phyloP scores from a whole-genome alignment of 2,113 vertebrate species.

The Tringa solitaria region DNA sequence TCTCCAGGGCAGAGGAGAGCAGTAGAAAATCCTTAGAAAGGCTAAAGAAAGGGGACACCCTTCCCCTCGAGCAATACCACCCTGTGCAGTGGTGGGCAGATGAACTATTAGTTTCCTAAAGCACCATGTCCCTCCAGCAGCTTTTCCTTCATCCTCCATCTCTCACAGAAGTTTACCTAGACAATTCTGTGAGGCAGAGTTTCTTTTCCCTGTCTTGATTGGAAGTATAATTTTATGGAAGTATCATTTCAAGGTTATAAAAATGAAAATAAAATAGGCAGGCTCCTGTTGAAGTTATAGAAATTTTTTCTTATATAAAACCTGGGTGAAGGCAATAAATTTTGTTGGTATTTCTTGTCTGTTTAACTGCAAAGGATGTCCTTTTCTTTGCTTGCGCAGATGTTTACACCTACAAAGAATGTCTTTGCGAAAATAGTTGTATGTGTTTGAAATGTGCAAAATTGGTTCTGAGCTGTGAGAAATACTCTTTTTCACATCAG shows the following conservation, averaged over 20 bases:
- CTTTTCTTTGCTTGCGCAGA: neutral
- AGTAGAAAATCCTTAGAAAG: neutral
- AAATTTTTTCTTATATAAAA: neutral
- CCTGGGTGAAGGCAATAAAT: neutral
- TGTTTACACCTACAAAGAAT: neutral
- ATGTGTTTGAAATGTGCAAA: neutral
- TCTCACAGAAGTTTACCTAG: neutral
- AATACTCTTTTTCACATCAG: neutral
- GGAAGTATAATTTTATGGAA: slow-evolving; percentile 9
- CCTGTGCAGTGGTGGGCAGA: neutral
- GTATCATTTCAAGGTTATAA: slow-evolving; percentile 7
- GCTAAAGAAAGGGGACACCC: neutral
- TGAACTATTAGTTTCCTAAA: neutral
- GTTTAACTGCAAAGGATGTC: neutral
- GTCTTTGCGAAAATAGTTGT: neutral
- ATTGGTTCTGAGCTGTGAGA: neutral
- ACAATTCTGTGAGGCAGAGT: neutral
- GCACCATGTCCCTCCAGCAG: neutral
- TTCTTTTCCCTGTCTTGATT: neutral
- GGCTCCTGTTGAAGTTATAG: neutral
- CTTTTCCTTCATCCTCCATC: neutral
- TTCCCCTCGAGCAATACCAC: fast-evolving
- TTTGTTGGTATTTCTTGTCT: neutral
- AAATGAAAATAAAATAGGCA: slow-evolving; percentile 22
- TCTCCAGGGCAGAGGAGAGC: neutral